Percentiles rank a stretch among this genome's conserved stretches.
Evolutionary conservation across 1,140 invertebrate species (phyloP).

Genomic region (Trichonephila clavata): DNA sequence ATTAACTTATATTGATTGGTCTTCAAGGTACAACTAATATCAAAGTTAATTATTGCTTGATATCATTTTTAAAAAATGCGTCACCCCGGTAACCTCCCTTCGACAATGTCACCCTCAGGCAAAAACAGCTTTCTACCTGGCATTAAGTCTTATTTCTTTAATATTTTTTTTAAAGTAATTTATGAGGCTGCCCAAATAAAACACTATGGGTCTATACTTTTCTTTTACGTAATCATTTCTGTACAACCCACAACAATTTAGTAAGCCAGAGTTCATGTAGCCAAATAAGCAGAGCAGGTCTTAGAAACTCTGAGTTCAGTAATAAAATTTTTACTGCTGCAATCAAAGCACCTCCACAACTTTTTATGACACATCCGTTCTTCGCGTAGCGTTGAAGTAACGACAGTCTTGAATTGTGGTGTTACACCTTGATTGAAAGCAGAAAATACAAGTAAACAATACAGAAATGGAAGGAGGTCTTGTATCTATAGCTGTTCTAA

Average conservation of each 20-base stretch:
- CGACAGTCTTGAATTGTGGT: not conserved
- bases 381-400: not conserved
- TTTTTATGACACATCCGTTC: slow-evolving; percentile 46
- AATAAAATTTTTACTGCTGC: slow-evolving; percentile 61
- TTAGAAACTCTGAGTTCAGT: not conserved
- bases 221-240: not conserved
- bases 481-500: not conserved
- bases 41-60: too few relatives aligned
- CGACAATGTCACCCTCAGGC: too few relatives aligned
- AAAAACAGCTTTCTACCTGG: too few relatives aligned
- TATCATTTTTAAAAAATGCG: too few relatives aligned
- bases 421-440: slow-evolving; percentile 57
- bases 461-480: too few relatives aligned
- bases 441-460: slow-evolving; percentile 30
- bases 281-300: not conserved
- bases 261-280: slow-evolving; percentile 27
- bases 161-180: slow-evolving; percentile 11
- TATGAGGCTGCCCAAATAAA: slow-evolving; percentile 3
- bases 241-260: not conserved
- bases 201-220: not conserved
- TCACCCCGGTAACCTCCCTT: too few relatives aligned
- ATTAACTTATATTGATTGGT: too few relatives aligned
- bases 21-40: too few relatives aligned
- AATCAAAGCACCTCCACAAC: slow-evolving; percentile 49
- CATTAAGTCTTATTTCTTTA: not conserved